These are phyloP conservation scores for Hoplostethus mediterraneus DNA, from an alignment of 2,797 vertebrate genomes.

Conservation along the genomic window DNA sequence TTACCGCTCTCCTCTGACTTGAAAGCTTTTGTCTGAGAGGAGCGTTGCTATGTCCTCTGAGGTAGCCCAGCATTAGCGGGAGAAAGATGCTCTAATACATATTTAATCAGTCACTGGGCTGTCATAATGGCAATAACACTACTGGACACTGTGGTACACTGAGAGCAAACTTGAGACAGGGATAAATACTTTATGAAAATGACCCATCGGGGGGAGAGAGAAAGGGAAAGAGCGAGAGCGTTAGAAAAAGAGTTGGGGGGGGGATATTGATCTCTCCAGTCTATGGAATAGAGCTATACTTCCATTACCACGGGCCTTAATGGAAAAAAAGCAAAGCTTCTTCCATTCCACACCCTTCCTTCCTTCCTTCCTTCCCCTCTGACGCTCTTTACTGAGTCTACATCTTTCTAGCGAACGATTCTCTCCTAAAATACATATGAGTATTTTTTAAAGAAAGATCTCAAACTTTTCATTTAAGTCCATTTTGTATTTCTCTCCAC, in stretches of 20 bases:
- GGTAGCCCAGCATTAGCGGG: slow-evolving; percentile 32
- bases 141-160: slow-evolving; percentile 62
- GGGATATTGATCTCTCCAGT: slow-evolving; percentile 76
- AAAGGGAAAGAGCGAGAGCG: slow-evolving; percentile 50
- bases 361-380: slow-evolving; percentile 4
- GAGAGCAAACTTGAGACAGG: slow-evolving; percentile 44
- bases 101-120: slow-evolving; percentile 66
- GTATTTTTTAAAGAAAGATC: not conserved
- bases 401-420: not conserved
- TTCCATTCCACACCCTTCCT: slow-evolving; percentile 44
- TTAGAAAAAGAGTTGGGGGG: slow-evolving; percentile 60
- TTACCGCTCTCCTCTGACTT: slow-evolving; percentile 5
- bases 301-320: slow-evolving; percentile 66
- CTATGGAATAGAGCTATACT: slow-evolving; percentile 75
- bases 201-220: slow-evolving; percentile 66
- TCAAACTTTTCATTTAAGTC: not conserved
- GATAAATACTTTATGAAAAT: slow-evolving; percentile 87
- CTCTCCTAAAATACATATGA: slow-evolving; percentile 22
- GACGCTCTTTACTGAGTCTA: slow-evolving; percentile 5
- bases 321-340: slow-evolving; percentile 56
- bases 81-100: slow-evolving; percentile 71
- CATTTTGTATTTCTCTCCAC: not conserved
- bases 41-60: slow-evolving; percentile 29
- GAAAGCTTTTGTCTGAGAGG: slow-evolving; percentile 25
- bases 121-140: slow-evolving; percentile 71